A percentile compares a stretch with the other conserved stretches of the same genome.
Evolutionary conservation across 1,140 invertebrate species (phyloP).

Genomic region (Aphis gossypii): DNA sequence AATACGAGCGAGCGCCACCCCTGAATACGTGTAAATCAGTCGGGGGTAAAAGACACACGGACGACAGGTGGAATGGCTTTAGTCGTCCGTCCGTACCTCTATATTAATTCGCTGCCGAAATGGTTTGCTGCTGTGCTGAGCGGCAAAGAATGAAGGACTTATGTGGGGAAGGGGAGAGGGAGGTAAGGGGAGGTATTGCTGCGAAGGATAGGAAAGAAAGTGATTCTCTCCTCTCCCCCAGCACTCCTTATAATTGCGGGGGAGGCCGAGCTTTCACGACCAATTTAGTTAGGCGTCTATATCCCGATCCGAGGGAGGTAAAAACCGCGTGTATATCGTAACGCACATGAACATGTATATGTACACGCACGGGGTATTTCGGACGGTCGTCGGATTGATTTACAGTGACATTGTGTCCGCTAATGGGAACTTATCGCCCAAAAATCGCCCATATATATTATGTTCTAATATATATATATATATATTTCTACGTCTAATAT

Average conservation of each 20-base stretch:
- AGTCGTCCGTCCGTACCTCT: neutral
- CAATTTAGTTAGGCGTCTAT: neutral
- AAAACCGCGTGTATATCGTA: neutral
- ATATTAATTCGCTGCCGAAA: neutral
- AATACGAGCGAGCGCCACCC: neutral
- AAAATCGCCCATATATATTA: neutral
- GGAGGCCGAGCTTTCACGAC: neutral
- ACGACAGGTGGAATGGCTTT: neutral
- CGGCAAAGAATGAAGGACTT: neutral
- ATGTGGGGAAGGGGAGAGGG: neutral
- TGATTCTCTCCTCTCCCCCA: neutral
- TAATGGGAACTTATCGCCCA: slow-evolving; percentile 31
- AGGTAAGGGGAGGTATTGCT: neutral
- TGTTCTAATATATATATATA: neutral
- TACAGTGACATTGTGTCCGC: slow-evolving; percentile 16
- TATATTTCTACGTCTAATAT: neutral
- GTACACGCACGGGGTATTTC: neutral
- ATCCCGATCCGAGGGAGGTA: neutral
- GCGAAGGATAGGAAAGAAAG: neutral
- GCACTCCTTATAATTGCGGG: neutral
- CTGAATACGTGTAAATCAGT: neutral
- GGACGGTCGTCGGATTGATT: neutral
- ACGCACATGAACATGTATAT: neutral
- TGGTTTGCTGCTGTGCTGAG: neutral
- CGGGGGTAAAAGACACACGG: neutral